Conservation (phyloP, 1,140 invertebrate genomes). For the Globodera rostochiensis region DNA sequence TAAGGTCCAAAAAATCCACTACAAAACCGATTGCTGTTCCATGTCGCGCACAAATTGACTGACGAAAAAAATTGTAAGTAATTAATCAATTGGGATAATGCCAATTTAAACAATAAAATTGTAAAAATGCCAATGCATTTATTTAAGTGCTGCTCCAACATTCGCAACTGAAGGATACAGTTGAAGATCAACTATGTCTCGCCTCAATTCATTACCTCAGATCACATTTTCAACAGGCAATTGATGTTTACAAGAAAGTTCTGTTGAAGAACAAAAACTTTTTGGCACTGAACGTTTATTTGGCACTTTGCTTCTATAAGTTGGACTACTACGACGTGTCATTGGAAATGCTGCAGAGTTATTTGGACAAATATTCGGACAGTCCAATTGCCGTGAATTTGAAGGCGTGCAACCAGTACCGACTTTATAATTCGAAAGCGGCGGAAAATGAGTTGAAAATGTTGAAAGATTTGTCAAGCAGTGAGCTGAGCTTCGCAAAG, state of each 20-base stretch:
- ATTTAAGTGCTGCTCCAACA: slow-evolving; percentile 70
- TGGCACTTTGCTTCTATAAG: slow-evolving; percentile 96
- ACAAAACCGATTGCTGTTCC: slow-evolving; percentile 75
- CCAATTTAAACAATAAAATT: no score
- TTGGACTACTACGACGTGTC: slow-evolving; percentile 78
- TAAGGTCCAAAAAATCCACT: slow-evolving; percentile 52
- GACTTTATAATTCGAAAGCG: slow-evolving; percentile 88
- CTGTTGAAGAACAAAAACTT: slow-evolving; percentile 87
- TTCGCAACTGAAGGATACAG: slow-evolving; percentile 80
- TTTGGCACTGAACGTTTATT: slow-evolving; percentile 91
- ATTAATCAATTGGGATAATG: not conserved
- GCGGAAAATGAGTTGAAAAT: slow-evolving; percentile 73
- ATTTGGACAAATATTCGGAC: slow-evolving; percentile 86
- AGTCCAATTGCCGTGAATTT: slow-evolving; percentile 92
- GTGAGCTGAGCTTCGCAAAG: slow-evolving; percentile 51
- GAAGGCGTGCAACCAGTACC: slow-evolving; percentile 85
- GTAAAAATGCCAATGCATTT: no score
- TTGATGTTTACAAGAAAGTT: slow-evolving; percentile 95
- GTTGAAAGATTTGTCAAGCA: slow-evolving; percentile 49
- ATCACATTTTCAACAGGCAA: slow-evolving; percentile 95
- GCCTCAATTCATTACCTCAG: slow-evolving; percentile 94
- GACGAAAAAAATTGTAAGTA: slow-evolving; percentile 82
- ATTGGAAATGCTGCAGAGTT: slow-evolving; percentile 85
- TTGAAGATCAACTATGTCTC: slow-evolving; percentile 87
- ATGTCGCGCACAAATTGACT: slow-evolving; percentile 86